Percentiles rank a stretch among this genome's conserved stretches.
Conservation (phyloP, 2,888 invertebrate genomes). For the Operophtera brumata region DNA sequence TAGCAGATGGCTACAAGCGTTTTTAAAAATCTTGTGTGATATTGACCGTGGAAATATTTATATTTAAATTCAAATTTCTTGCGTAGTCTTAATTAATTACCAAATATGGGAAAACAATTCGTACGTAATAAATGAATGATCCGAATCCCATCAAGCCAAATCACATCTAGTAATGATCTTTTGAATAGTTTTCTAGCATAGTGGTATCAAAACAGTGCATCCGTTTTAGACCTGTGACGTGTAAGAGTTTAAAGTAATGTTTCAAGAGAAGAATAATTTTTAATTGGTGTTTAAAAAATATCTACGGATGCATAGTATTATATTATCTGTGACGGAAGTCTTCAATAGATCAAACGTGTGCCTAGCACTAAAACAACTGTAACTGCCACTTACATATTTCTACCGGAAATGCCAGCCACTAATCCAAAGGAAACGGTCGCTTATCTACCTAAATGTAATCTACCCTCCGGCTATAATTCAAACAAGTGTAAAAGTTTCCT, state of each 20-base stretch:
- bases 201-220: too few species aligned
- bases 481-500: slow-evolving; percentile 22
- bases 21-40: not conserved
- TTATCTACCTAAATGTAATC: slow-evolving; percentile 29
- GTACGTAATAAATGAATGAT: too few species aligned
- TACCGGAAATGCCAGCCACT: slow-evolving; percentile 25
- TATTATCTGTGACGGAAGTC: too few species aligned
- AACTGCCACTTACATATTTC: slow-evolving; percentile 17
- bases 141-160: too few species aligned
- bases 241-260: too few species aligned
- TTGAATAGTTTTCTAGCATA: too few species aligned
- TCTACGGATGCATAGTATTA: too few species aligned
- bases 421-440: slow-evolving; percentile 30
- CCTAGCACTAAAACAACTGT: slow-evolving; percentile 3
- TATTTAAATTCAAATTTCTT: not conserved
- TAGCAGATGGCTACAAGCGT: slow-evolving; percentile 18
- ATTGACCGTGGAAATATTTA: not conserved
- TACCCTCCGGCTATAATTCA: slow-evolving; percentile 26
- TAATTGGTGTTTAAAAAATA: too few species aligned
- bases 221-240: too few species aligned
- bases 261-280: too few species aligned
- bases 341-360: not conserved
- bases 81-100: not conserved
- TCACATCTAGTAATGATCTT: too few species aligned
- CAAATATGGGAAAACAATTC: too few species aligned